Evolutionary conservation across 2,797 vertebrate genomes (phyloP).

Genomic region (Dermochelys coriacea): DNA sequence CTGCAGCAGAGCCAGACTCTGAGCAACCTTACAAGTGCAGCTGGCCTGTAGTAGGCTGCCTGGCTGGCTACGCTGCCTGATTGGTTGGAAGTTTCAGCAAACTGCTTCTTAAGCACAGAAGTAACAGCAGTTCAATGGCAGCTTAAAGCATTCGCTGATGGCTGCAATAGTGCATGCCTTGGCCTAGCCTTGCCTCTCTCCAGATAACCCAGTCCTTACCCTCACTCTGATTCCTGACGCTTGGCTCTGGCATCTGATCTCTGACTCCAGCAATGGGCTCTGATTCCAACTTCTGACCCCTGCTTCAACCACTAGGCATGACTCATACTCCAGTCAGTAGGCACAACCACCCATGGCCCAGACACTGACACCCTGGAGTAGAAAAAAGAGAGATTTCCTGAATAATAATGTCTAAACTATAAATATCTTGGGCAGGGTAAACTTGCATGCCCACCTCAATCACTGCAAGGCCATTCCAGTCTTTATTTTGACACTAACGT

Average conservation of each 20-base stretch:
- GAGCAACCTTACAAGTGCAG: not conserved
- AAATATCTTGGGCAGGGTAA: not conserved
- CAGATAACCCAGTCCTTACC: no score
- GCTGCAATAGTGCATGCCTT: no score
- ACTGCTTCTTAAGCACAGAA: not conserved
- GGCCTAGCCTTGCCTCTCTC: no score
- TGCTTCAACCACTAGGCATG: no score
- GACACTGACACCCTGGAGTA: not conserved
- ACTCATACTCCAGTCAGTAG: no score
- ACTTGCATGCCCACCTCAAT: not conserved
- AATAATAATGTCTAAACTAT: not conserved
- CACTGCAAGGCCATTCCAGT: not conserved
- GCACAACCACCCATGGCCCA: no score
- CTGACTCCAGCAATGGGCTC: no score
- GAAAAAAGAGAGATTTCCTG: not conserved
- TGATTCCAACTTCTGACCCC: no score
- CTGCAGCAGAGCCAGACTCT: no score
- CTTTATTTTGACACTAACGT: not conserved
- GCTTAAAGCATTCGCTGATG: not conserved
- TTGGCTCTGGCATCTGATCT: no score
- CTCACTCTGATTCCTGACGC: no score
- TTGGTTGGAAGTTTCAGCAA: not conserved
- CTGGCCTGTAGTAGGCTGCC: not conserved
- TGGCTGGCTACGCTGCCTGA: not conserved
- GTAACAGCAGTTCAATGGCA: not conserved